Conservation (phyloP, 2,797 vertebrate genomes). For the Discoglossus pictus region DNA sequence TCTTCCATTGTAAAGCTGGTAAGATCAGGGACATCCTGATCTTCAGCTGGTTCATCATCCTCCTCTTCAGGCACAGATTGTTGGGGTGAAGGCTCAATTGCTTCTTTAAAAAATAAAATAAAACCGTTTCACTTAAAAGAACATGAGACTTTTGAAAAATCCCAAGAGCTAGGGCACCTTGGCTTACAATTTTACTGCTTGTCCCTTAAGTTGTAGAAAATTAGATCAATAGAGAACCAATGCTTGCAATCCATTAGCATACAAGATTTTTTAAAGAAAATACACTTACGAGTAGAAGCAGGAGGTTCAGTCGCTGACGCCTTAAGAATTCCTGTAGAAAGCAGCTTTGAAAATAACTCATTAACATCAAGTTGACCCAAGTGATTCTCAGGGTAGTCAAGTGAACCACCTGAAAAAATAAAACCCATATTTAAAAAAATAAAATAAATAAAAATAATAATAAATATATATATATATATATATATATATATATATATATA, state of each 20-base stretch:
- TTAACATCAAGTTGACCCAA: slow-evolving; percentile 96
- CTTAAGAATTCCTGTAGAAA: slow-evolving; percentile 91
- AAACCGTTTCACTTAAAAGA: no score
- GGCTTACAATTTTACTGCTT: no score
- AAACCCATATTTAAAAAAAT: slow-evolving; percentile 1
- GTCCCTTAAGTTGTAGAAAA: no score
- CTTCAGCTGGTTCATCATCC: slow-evolving; percentile 80
- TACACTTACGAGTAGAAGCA: slow-evolving; percentile 70
- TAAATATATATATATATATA: no score
- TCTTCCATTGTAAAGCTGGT: slow-evolving; percentile 88
- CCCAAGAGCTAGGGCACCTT: no score
- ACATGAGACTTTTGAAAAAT: no score
- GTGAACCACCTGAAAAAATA: slow-evolving; percentile 66
- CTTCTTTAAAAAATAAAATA: not conserved
- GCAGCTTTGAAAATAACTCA: slow-evolving; percentile 88
- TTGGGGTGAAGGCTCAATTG: slow-evolving; percentile 63
- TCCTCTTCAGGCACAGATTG: slow-evolving; percentile 62
- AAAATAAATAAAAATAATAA: no score
- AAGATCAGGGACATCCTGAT: slow-evolving; percentile 87
- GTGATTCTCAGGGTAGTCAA: slow-evolving; percentile 85
- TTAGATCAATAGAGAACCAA: no score
- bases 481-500: no score
- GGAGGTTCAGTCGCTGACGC: slow-evolving; percentile 77
- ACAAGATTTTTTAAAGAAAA: no score
- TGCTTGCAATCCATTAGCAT: no score